phyloP scores from a whole-genome alignment of 1,140 invertebrate genomes.

The Trachymyrmex cornetzi region DNA sequence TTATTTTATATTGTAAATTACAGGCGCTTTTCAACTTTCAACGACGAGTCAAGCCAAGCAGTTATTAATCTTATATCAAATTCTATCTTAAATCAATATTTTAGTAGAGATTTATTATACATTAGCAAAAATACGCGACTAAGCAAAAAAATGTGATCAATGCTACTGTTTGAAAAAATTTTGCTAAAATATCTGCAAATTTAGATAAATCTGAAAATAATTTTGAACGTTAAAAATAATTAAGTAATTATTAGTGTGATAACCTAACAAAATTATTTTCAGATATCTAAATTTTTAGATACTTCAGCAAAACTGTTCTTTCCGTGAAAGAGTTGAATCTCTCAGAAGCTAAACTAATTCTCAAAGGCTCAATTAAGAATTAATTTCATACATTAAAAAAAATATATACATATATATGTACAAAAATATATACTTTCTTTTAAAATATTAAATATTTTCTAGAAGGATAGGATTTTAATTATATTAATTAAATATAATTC shows the following conservation, averaged over 20 bases:
- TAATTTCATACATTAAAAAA: background rate
- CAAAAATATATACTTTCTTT: background rate
- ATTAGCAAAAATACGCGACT: background rate
- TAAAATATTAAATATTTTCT: background rate
- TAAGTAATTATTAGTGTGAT: no score
- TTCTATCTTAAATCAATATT: background rate
- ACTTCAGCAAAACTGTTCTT: no score
- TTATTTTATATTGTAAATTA: slow-evolving; percentile 7
- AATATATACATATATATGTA: background rate
- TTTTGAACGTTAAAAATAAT: no score
- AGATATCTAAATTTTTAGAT: no score
- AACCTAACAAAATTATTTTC: no score
- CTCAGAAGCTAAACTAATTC: background rate
- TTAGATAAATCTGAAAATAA: no score
- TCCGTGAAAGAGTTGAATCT: background rate
- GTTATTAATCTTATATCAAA: background rate
- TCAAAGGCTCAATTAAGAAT: background rate
- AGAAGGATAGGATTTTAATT: background rate
- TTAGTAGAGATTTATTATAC: no score
- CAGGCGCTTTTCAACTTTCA: background rate
- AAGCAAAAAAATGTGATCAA: background rate
- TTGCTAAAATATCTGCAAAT: no score
- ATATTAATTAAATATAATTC: no score
- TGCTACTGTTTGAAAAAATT: background rate
- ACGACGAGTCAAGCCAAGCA: background rate